phyloP scores from a whole-genome alignment of 2,888 invertebrate genomes.

The Campoplex nolae region DNA sequence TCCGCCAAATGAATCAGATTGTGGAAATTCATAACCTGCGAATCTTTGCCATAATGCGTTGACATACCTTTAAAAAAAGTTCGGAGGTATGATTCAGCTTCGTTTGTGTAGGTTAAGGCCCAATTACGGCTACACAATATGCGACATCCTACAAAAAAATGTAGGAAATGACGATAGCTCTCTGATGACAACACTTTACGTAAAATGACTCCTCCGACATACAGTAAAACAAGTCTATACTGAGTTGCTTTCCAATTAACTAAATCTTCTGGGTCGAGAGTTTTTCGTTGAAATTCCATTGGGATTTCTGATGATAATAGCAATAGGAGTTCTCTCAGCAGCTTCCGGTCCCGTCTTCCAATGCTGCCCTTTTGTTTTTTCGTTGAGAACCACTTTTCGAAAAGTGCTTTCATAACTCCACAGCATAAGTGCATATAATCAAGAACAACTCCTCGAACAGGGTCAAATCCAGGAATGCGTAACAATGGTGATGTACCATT shows the following conservation, averaged over 20 bases:
- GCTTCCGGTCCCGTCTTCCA: slow-evolving; percentile 34
- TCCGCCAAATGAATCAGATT: slow-evolving; percentile 63
- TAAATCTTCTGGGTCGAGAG: slow-evolving; percentile 39
- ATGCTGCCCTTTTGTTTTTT: slow-evolving; percentile 53
- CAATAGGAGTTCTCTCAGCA: slow-evolving; percentile 35
- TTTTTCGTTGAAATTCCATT: slow-evolving; percentile 55
- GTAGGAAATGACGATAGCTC: slow-evolving; percentile 60
- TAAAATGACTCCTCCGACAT: slow-evolving; percentile 37
- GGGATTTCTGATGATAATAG: slow-evolving; percentile 32
- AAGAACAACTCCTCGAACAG: slow-evolving; percentile 37
- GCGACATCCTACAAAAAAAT: slow-evolving; percentile 52
- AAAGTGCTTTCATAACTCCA: slow-evolving; percentile 47
- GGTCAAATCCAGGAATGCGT: slow-evolving; percentile 47
- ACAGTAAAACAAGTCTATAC: slow-evolving; percentile 51
- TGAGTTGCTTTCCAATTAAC: slow-evolving; percentile 61
- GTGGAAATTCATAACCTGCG: slow-evolving; percentile 63
- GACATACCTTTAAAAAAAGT: slow-evolving; percentile 57
- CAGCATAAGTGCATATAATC: slow-evolving; percentile 60
- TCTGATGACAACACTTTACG: slow-evolving; percentile 30
- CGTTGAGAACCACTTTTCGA: slow-evolving; percentile 53
- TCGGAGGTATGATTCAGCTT: slow-evolving; percentile 46
- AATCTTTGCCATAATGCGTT: slow-evolving; percentile 53
- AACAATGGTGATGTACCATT: slow-evolving; percentile 46
- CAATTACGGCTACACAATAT: slow-evolving; percentile 51
- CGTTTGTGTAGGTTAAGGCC: slow-evolving; percentile 30